phyloP scores from a whole-genome alignment of 2,888 invertebrate species.

The Dicyrtoma fusca region DNA sequence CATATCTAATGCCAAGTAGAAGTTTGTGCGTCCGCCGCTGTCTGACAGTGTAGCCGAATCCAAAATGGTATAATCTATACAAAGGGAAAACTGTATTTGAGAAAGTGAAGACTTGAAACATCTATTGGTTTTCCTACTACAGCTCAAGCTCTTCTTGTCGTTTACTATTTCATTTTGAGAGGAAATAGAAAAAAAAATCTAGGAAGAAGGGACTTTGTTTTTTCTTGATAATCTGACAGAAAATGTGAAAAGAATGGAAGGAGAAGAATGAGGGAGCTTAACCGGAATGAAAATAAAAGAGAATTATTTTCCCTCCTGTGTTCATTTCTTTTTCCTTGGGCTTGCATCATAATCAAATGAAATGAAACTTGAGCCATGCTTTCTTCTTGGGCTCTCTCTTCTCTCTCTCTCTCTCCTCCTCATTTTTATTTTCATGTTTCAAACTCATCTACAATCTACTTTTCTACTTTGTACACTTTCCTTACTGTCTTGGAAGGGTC shows the following conservation, averaged over 20 bases:
- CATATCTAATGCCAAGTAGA: too few species aligned
- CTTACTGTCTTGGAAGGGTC: too few species aligned
- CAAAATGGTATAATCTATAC: too few species aligned
- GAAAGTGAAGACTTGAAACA: neutral
- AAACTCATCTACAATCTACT: neutral
- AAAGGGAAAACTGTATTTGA: too few species aligned
- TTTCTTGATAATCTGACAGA: slow-evolving; percentile 5
- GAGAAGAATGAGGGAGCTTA: slow-evolving; percentile 20
- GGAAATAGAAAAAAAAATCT: neutral
- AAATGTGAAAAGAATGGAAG: slow-evolving; percentile 6
- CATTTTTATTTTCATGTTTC: slow-evolving; percentile 1
- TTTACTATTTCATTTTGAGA: neutral
- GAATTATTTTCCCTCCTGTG: slow-evolving; percentile 12
- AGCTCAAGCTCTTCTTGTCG: neutral
- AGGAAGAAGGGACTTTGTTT: neutral
- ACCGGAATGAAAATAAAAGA: slow-evolving; percentile 23
- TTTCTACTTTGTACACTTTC: neutral
- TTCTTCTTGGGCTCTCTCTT: neutral
- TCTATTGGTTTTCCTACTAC: neutral
- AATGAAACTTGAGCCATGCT: slow-evolving; percentile 12
- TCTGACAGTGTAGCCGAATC: too few species aligned
- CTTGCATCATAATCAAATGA: slow-evolving; percentile 1
- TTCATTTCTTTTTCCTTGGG: neutral
- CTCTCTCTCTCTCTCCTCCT: neutral
- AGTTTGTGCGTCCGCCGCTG: too few species aligned